These are phyloP conservation scores for Stomorhina lunata DNA, from an alignment of 2,888 invertebrate genomes.

Conservation along the genomic window DNA sequence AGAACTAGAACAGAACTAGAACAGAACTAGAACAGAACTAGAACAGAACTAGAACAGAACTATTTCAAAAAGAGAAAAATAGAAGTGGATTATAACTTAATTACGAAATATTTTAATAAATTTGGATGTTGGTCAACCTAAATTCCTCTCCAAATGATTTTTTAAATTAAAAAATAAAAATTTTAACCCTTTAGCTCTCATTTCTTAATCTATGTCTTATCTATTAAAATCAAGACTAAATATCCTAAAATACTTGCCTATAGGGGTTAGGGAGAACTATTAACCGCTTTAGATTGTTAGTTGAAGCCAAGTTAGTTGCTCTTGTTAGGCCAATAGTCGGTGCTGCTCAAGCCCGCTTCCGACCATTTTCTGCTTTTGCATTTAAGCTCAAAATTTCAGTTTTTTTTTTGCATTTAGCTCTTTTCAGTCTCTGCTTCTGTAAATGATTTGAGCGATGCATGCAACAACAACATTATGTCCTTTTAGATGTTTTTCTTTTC, in stretches of 20 bases:
- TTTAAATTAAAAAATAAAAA: no score
- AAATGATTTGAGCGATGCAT: conserved; percentile 19
- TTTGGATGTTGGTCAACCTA: no score
- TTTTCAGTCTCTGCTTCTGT: conserved; percentile 41
- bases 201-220: not conserved
- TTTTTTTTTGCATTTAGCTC: conserved; percentile 46
- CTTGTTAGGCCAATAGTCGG: not conserved
- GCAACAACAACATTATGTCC: conserved; percentile 49
- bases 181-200: not conserved
- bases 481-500: conserved; percentile 44
- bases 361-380: conserved; percentile 28
- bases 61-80: no score
- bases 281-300: conserved; percentile 52
- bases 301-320: conserved; percentile 51
- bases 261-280: not conserved
- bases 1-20: no score
- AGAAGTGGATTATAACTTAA: no score
- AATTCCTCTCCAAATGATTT: no score
- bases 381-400: conserved; percentile 20
- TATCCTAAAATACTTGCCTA: conserved; percentile 49
- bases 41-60: no score
- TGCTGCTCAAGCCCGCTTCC: conserved; percentile 3
- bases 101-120: no score
- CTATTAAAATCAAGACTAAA: not conserved
- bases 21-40: no score